A percentile compares a stretch with the other conserved stretches of the same genome.
phyloP scores from a whole-genome alignment of 2,113 vertebrate genomes.

The Tragulus kanchil region DNA sequence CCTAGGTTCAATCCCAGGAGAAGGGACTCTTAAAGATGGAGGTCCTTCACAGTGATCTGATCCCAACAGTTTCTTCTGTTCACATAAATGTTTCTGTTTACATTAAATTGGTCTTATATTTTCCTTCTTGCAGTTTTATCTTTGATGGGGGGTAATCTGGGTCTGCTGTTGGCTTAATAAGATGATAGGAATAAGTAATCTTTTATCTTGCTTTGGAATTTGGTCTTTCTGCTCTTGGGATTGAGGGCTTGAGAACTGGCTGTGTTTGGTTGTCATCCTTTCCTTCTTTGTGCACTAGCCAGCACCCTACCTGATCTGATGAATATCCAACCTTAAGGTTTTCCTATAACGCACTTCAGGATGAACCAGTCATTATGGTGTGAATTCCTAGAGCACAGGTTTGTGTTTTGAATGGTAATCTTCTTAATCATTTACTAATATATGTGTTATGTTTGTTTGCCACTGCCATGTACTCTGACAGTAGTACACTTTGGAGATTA shows the following conservation, averaged over 20 bases:
- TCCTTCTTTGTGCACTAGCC: neutral
- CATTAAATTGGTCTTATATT: neutral
- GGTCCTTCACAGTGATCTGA: neutral
- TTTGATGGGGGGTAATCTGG: neutral
- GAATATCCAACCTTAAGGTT: neutral
- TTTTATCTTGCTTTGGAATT: neutral
- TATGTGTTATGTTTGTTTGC: neutral
- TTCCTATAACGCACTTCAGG: neutral
- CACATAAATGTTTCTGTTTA: neutral
- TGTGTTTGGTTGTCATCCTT: no score
- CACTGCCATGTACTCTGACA: neutral
- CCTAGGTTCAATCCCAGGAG: no score
- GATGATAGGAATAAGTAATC: neutral
- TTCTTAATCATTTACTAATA: neutral
- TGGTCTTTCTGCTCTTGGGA: neutral
- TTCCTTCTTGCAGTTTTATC: neutral
- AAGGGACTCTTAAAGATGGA: neutral
- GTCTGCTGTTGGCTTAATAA: neutral
- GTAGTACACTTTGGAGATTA: neutral
- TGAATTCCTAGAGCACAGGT: neutral
- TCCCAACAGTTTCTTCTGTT: neutral
- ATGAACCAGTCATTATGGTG: neutral
- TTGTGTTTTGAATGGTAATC: neutral
- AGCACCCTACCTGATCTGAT: neutral
- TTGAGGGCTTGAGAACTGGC: neutral